Evolutionary conservation across 2,888 invertebrate genomes (phyloP).

Genomic region (Alloscopus bannaensis): DNA sequence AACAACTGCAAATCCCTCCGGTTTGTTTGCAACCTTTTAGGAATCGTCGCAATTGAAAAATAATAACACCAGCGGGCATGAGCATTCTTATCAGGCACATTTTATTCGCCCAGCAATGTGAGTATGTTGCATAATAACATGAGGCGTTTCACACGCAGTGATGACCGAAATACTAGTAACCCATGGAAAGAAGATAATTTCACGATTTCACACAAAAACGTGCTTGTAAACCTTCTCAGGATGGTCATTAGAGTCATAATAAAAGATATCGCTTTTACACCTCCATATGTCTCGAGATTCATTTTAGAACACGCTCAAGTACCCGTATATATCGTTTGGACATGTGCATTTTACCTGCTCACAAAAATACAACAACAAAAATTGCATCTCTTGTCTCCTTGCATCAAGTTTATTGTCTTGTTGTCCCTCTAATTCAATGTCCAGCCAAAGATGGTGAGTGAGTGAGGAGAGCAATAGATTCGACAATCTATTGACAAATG

Average conservation of each 20-base stretch:
- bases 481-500: constrained; percentile 51
- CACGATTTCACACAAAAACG: constrained; percentile 63
- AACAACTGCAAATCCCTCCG: not conserved
- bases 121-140: not conserved
- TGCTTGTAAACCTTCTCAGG: constrained; percentile 33
- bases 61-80: not conserved
- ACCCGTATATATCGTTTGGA: not conserved
- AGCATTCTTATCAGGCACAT: not conserved
- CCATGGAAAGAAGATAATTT: constrained; percentile 15
- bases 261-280: constrained; percentile 39
- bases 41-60: constrained; percentile 23
- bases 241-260: constrained; percentile 38
- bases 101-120: not conserved
- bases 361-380: not conserved
- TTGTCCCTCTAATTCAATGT: constrained; percentile 8
- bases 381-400: not conserved
- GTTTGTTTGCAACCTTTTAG: not conserved
- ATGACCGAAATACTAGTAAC: constrained; percentile 29
- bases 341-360: not conserved
- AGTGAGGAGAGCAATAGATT: constrained; percentile 35
- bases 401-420: too few species aligned
- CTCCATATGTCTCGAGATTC: constrained; percentile 1
- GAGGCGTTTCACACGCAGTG: too few species aligned
- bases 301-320: constrained; percentile 1
- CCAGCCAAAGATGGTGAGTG: constrained; percentile 47